Conservation (phyloP, 2,888 invertebrate genomes). For the Hypselothyrea guttata region DNA sequence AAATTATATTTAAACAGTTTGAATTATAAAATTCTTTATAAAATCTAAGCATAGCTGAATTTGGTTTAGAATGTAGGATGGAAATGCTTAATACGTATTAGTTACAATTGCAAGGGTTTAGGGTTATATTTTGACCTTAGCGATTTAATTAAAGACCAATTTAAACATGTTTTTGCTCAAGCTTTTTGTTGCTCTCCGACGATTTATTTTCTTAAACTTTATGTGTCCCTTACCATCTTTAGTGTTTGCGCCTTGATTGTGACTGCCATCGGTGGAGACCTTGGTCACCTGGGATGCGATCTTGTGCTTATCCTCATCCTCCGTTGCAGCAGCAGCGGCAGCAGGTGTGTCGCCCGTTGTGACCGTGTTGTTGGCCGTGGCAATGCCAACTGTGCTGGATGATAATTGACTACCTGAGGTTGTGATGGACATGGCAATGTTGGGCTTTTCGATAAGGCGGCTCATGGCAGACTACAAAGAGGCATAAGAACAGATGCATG, state of each 20-base stretch:
- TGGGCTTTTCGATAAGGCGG: slow-evolving; percentile 81
- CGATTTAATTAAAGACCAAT: no score
- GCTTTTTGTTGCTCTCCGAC: no score
- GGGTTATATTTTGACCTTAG: no score
- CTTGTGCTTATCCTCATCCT: slow-evolving; percentile 46
- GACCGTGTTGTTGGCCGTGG: slow-evolving; percentile 21
- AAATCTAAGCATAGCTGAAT: no score
- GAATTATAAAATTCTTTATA: no score
- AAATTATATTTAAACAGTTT: no score
- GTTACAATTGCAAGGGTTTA: no score
- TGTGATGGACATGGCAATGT: slow-evolving; percentile 81
- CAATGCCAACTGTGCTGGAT: slow-evolving; percentile 48
- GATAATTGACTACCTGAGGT: slow-evolving; percentile 70
- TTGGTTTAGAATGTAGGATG: no score
- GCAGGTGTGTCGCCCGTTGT: slow-evolving; percentile 26
- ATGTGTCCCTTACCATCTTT: slow-evolving; percentile 21
- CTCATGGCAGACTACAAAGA: slow-evolving; percentile 79
- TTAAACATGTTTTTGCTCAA: no score
- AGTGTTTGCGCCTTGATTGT: slow-evolving; percentile 19
- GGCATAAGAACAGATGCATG: slow-evolving; percentile 1
- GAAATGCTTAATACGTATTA: no score
- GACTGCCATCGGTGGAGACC: slow-evolving; percentile 9
- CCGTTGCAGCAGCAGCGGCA: slow-evolving; percentile 17
- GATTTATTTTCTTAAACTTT: no score
- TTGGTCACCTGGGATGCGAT: slow-evolving; percentile 4